Base-by-base conservation (phyloP, 1,140 invertebrate genomes). In the Anthonomus grandis region DNA sequence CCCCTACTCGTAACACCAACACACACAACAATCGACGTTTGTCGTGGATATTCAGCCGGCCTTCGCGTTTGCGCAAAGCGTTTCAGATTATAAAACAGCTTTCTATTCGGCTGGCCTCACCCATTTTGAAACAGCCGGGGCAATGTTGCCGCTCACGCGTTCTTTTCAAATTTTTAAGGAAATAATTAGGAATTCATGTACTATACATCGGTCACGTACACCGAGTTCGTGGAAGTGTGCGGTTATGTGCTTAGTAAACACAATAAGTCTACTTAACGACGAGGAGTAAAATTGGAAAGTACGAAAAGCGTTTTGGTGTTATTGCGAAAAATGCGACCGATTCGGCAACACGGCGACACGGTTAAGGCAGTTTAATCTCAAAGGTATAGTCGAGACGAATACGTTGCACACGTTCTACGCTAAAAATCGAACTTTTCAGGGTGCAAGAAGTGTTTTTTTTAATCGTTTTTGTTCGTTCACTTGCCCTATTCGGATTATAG, bases 61-160 rank as follows among this genome's bases (percentile, higher is more conserved):
- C 13, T 10, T 8, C 45, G n/a, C 45, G 25, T 25, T 15, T 47
- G 45, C 45, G 45, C 45, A 47, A n/a, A 27, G 15, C 23, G 18
- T 25, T 10, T 25, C 5, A 13, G n/a, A 27, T 39, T 39, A 47
- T 15, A 47, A 47, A 47, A 47, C 23, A 24, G 23, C 45, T 47
- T 47, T 47, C 45, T 13, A 47, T 21, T 47, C 45, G 13, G n/a
- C 9, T 24, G 39, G 45, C 45, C 45, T 47, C 45, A 24, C 45
- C 45, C 45, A 47, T 47, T 25, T 24, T 10, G 23, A 42, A 42
- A 47, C 31, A 15, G 45, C 17, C 22, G 19, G 10, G 12, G 42
- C 23, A 6, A 15, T 12, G 45, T 47, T 47, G 45, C 24, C 24
- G 15, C 9, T 9, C 18, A 10, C 2, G 13, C 12, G 0, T 18